Evolutionary conservation across 1,140 invertebrate genomes (phyloP).

Genomic region (Atta texana): DNA sequence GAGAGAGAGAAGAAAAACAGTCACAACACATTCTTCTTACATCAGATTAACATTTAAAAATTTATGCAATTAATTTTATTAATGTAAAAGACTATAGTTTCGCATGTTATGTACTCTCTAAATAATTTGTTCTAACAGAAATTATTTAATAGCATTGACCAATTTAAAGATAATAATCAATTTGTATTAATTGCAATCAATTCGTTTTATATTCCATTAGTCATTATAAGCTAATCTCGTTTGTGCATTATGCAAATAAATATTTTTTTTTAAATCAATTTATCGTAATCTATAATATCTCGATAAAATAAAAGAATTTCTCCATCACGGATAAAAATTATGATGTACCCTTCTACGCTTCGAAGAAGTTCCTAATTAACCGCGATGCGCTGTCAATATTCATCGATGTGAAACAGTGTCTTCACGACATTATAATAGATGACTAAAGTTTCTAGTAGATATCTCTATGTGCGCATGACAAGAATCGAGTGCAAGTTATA

Average conservation of each 20-base stretch:
- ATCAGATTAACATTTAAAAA: background rate
- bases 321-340: background rate
- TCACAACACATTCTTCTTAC: slow-evolving; percentile 14
- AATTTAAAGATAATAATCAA: background rate
- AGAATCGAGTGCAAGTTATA: slow-evolving; percentile 40
- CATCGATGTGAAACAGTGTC: background rate
- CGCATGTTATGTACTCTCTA: background rate
- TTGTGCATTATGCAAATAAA: background rate
- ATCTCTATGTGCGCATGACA: slow-evolving; percentile 37
- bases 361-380: slow-evolving; percentile 47
- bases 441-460: slow-evolving; percentile 43
- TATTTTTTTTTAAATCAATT: background rate
- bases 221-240: background rate
- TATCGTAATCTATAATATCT: background rate
- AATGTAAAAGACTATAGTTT: background rate
- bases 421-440: slow-evolving; percentile 34
- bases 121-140: background rate
- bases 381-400: slow-evolving; percentile 40
- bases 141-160: background rate
- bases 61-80: background rate
- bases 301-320: background rate
- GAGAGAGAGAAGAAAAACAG: background rate
- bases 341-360: background rate
- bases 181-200: slow-evolving; percentile 6
- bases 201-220: background rate